phyloP scores from a whole-genome alignment of 2,113 vertebrate species.

The Caloenas nicobarica region DNA sequence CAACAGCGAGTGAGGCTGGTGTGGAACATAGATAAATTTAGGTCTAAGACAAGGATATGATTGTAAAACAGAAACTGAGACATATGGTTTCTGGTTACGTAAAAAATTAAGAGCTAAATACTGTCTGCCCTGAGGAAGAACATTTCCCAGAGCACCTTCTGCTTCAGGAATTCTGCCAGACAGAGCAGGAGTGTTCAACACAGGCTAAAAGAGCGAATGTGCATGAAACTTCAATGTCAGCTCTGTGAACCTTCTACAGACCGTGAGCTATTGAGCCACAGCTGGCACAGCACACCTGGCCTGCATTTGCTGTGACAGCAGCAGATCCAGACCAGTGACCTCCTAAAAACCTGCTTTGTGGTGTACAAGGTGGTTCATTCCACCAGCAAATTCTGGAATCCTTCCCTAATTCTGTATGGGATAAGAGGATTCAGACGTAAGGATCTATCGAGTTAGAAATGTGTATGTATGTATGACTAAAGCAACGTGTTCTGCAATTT shows the following conservation, averaged over 20 bases:
- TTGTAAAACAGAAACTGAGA: background rate
- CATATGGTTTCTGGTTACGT: background rate
- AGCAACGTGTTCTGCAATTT: background rate
- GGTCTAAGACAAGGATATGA: background rate
- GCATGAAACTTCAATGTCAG: background rate
- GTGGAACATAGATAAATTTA: background rate
- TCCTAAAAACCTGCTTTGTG: background rate
- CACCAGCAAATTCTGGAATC: background rate
- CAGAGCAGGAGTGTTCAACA: background rate
- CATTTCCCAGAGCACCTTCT: background rate
- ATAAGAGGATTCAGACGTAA: background rate
- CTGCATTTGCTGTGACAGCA: background rate
- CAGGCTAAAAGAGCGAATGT: background rate
- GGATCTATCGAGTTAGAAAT: background rate
- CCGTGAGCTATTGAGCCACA: background rate
- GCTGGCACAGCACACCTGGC: background rate
- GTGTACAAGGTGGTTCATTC: background rate
- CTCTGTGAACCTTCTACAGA: background rate
- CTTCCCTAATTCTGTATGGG: background rate
- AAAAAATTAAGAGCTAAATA: slow-evolving; percentile 8
- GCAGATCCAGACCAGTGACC: background rate
- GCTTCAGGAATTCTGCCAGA: background rate
- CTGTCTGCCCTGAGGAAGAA: background rate
- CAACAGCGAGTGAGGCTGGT: background rate
- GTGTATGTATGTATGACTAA: too few species aligned